phyloP scores from a whole-genome alignment of 2,888 invertebrate species.

The Girardia tigrina region DNA sequence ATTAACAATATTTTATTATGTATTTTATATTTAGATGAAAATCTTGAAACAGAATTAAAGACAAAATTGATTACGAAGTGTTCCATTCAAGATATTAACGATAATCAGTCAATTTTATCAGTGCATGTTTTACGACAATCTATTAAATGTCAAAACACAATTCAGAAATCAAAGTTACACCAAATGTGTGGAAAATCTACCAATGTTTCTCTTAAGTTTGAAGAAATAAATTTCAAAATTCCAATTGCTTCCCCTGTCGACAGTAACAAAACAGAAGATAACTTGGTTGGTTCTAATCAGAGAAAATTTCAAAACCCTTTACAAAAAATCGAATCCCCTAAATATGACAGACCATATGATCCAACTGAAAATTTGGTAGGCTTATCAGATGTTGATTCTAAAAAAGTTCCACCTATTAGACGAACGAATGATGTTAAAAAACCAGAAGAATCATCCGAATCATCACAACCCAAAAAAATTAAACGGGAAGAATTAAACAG shows the following conservation, averaged over 20 bases:
- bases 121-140: neutral
- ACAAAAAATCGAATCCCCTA: neutral
- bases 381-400: neutral
- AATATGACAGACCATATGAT: conserved; percentile 16
- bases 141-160: neutral
- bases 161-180: neutral
- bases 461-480: neutral
- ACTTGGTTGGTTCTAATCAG: neutral
- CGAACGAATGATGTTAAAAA: neutral
- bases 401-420: neutral
- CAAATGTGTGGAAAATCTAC: neutral
- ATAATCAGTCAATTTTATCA: neutral
- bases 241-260: neutral
- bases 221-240: neutral
- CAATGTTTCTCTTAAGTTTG: neutral
- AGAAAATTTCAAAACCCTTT: neutral
- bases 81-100: neutral
- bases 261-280: neutral
- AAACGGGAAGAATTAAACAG: conserved; percentile 19
- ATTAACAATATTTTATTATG: too few species aligned
- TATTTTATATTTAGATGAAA: too few species aligned
- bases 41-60: neutral
- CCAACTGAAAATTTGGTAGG: neutral
- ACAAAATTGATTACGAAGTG: neutral
- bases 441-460: neutral